Conservation (phyloP, 2,113 vertebrate species). For the Anhinga rufa region DNA sequence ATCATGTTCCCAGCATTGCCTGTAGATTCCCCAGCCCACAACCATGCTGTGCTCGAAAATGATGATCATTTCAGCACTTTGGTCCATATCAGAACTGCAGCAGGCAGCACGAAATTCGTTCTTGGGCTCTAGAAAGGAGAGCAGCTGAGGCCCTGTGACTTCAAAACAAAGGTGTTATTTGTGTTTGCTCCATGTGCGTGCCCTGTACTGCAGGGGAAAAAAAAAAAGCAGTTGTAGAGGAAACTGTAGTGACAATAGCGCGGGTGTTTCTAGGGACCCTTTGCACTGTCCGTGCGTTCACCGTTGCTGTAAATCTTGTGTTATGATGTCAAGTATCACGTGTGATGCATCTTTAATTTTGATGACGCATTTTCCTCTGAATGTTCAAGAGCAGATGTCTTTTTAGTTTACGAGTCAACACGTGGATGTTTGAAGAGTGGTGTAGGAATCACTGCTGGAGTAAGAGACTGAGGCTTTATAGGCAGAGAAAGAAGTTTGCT, state of each 20-base stretch:
- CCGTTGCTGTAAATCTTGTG: rapidly evolving
- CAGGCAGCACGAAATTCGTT: neutral
- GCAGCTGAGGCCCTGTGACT: neutral
- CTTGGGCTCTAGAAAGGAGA: neutral
- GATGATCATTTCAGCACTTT: rapidly evolving
- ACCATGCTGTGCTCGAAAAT: neutral
- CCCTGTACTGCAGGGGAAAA: neutral
- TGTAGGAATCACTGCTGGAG: neutral
- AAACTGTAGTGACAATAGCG: rapidly evolving
- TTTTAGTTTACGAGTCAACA: neutral
- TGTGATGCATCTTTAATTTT: neutral
- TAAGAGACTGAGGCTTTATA: neutral
- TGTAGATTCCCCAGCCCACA: neutral
- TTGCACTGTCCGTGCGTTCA: neutral
- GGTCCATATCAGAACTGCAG: neutral
- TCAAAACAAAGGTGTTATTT: neutral
- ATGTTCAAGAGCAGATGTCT: neutral
- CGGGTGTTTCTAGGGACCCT: neutral
- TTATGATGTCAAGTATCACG: neutral
- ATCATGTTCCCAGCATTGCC: neutral
- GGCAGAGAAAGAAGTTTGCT: neutral
- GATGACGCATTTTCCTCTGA: rapidly evolving
- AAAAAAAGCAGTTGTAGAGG: neutral
- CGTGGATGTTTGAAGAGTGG: neutral
- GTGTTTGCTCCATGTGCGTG: rapidly evolving